Conservation (phyloP, 2,888 invertebrate species). For the Nomada fabriciana region DNA sequence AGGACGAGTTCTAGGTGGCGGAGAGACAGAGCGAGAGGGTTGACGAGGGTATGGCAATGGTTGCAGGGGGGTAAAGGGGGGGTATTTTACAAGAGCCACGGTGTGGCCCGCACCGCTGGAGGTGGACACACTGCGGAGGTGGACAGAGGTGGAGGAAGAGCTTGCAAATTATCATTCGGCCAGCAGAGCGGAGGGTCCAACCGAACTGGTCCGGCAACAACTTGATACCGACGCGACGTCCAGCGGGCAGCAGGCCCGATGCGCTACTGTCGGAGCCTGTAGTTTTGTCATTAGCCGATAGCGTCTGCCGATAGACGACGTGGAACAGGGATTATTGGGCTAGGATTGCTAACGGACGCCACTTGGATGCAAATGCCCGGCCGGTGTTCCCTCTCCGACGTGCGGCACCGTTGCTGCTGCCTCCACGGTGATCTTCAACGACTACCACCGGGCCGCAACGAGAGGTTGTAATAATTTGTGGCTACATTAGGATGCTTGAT, state of each 20-base stretch:
- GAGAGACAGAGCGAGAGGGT: conserved; percentile 58
- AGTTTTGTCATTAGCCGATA: conserved; percentile 85
- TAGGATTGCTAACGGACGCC: conserved; percentile 81
- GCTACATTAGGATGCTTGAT: conserved; percentile 61
- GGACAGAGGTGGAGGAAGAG: conserved; percentile 63
- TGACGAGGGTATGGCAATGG: conserved; percentile 49
- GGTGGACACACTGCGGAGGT: conserved; percentile 55
- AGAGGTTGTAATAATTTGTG: conserved; percentile 62
- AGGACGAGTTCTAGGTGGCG: conserved; percentile 59
- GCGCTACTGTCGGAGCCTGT: conserved; percentile 79
- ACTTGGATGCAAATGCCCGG: conserved; percentile 83
- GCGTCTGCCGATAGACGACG: conserved; percentile 81
- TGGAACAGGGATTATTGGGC: conserved; percentile 83
- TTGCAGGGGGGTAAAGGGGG: conserved; percentile 65
- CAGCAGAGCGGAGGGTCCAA: conserved; percentile 78
- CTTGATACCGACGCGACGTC: conserved; percentile 80
- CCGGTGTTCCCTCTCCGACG: conserved; percentile 34
- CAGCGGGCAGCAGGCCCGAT: conserved; percentile 58
- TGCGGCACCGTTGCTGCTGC: conserved; percentile 77
- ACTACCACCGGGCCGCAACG: conserved; percentile 31
- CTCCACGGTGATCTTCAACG: conserved; percentile 64
- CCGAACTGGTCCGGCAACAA: conserved; percentile 82
- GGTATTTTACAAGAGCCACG: conserved; percentile 59
- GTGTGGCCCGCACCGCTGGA: conserved; percentile 56
- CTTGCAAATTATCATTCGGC: conserved; percentile 83